phyloP scores from a whole-genome alignment of 2,888 invertebrate genomes.

The Frankliniella fusca region DNA sequence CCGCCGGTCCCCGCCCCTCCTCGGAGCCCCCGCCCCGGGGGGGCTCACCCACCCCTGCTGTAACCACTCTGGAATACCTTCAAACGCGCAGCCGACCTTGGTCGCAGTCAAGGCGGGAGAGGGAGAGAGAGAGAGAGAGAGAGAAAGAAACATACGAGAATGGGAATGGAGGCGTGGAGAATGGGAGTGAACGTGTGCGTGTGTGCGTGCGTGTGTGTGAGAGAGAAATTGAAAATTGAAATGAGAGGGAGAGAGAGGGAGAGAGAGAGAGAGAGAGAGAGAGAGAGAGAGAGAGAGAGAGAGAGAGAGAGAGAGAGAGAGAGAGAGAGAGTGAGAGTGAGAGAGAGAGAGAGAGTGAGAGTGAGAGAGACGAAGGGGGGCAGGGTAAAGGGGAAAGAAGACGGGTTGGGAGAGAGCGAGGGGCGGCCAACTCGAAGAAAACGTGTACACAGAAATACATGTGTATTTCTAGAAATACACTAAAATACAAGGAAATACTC shows the following conservation, averaged over 20 bases:
- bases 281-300: slow-evolving; percentile 29
- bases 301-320: slow-evolving; percentile 32
- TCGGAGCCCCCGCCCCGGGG: background rate
- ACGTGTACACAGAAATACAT: no score
- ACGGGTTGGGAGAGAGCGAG: background rate
- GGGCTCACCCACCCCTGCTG: background rate
- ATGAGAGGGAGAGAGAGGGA: slow-evolving; percentile 27
- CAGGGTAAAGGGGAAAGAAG: background rate
- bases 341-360: background rate
- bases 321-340: slow-evolving; percentile 27
- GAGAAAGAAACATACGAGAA: background rate
- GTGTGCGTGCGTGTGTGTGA: no score
- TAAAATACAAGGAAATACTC: no score
- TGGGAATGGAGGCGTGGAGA: background rate
- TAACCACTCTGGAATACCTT: background rate
- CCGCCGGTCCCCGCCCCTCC: background rate
- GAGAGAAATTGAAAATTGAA: no score
- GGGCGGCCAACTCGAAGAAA: no score
- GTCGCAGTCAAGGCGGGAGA: slow-evolving; percentile 29
- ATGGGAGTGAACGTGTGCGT: background rate
- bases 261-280: slow-evolving; percentile 33
- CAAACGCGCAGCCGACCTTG: background rate
- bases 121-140: slow-evolving; percentile 5
- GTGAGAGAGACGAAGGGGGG: background rate
- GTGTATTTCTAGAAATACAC: no score